Conservation (phyloP, 2,888 invertebrate genomes). For the Eumerus sabulonum region DNA sequence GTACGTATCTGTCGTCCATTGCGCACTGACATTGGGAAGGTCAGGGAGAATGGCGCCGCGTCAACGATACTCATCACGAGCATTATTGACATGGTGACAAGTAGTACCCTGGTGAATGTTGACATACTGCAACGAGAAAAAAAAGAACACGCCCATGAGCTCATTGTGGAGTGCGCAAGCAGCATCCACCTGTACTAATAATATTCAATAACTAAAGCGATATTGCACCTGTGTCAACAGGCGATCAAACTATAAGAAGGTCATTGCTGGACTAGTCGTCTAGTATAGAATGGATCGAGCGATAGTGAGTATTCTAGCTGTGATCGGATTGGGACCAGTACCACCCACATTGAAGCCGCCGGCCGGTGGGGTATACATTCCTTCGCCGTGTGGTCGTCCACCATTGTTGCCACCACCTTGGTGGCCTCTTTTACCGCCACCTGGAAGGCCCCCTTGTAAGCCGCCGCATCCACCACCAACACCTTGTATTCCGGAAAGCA, state of each 20-base stretch:
- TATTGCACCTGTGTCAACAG: conserved; percentile 11
- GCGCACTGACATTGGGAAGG: conserved; percentile 68
- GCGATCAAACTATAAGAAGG: conserved; percentile 43
- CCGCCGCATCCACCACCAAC: not conserved
- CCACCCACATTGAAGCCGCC: conserved; percentile 39
- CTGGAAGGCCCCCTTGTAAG: conserved; percentile 3
- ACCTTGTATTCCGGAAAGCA: conserved; percentile 1
- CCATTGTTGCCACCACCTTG: conserved; percentile 16
- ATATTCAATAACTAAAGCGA: not conserved
- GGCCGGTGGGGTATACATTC: conserved; percentile 24
- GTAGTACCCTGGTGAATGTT: conserved; percentile 48
- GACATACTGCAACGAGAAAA: conserved; percentile 62
- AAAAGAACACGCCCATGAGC: not conserved
- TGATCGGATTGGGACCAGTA: conserved; percentile 46
- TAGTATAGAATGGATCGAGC: conserved; percentile 60
- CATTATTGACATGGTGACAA: conserved; percentile 52
- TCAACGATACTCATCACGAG: conserved; percentile 63
- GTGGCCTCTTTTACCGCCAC: conserved; percentile 20
- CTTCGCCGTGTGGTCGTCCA: conserved; percentile 25
- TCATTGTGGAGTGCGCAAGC: conserved; percentile 32
- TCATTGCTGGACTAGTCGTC: not conserved
- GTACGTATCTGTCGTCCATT: conserved; percentile 71
- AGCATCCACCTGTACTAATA: conserved; percentile 24
- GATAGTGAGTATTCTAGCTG: conserved; percentile 53
- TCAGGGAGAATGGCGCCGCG: conserved; percentile 69